These are phyloP conservation scores for Pachymerium ferrugineum DNA, from an alignment of 2,888 invertebrate genomes.

Conservation along the genomic window DNA sequence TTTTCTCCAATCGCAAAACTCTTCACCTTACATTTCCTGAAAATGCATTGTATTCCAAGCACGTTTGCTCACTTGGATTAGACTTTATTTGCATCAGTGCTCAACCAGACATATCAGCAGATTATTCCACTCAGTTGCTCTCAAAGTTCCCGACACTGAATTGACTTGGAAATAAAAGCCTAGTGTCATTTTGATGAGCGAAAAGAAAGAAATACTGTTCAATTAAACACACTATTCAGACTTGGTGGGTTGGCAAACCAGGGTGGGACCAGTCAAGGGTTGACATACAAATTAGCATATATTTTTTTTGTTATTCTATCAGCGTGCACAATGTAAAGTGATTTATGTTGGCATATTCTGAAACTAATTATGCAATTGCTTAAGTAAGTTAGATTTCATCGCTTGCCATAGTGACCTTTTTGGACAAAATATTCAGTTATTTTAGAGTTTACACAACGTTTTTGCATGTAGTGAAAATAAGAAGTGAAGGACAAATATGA, in stretches of 20 bases:
- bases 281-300: conserved; percentile 20
- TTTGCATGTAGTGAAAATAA: too few species aligned
- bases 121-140: conserved; percentile 27
- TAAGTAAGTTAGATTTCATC: neutral
- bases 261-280: neutral
- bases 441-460: too few species aligned
- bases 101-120: conserved; percentile 27
- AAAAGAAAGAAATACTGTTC: conserved; percentile 24
- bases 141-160: conserved; percentile 24
- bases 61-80: conserved; percentile 27
- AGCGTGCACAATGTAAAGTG: neutral
- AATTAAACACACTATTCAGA: conserved; percentile 21
- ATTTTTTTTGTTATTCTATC: neutral
- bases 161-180: conserved; percentile 27
- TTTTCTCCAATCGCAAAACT: conserved; percentile 16
- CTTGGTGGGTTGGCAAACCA: neutral
- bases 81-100: conserved; percentile 27
- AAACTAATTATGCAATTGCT: neutral
- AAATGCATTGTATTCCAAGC: conserved; percentile 22
- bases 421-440: too few species aligned
- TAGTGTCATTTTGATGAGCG: conserved; percentile 11
- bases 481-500: too few species aligned
- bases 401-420: too few species aligned
- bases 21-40: conserved; percentile 24
- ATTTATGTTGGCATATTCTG: neutral